Evolutionary conservation across 2,113 vertebrate genomes (phyloP).

Genomic region (Megalops atlanticus): DNA sequence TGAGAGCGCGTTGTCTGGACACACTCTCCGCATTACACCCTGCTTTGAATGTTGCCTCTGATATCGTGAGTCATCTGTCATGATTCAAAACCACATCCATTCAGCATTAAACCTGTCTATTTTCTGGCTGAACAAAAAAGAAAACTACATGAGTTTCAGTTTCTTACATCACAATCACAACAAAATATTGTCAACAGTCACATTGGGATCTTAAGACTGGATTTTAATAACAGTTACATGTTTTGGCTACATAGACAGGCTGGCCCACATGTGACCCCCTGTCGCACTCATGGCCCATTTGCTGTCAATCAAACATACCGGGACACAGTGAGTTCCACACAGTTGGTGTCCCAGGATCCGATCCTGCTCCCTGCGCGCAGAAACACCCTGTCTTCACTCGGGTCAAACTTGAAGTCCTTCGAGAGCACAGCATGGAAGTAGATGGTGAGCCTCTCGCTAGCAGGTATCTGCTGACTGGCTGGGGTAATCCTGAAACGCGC

Average conservation of each 20-base stretch:
- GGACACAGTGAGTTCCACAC: conserved; percentile 47
- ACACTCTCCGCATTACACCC: not conserved
- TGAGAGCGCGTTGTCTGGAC: not conserved
- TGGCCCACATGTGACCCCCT: too few relatives aligned
- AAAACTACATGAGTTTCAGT: too few relatives aligned
- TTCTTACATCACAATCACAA: too few relatives aligned
- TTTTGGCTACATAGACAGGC: too few relatives aligned
- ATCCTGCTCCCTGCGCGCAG: conserved; percentile 54
- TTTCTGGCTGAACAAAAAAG: not conserved
- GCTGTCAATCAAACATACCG: conserved; percentile 45
- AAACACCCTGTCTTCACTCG: conserved; percentile 50
- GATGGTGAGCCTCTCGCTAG: conserved; percentile 62
- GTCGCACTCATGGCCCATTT: too few relatives aligned
- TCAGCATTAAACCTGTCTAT: not conserved
- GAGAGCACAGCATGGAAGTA: conserved; percentile 89
- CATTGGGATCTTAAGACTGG: too few relatives aligned
- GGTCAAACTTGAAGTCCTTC: conserved; percentile 76
- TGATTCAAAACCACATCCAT: not conserved
- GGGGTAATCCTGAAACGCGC: conserved; percentile 36
- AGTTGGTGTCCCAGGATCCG: conserved; percentile 44
- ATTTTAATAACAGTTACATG: too few relatives aligned
- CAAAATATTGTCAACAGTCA: too few relatives aligned
- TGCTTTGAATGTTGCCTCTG: not conserved
- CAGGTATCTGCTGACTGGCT: conserved; percentile 43
- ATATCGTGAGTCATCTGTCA: not conserved